Conservation (phyloP, 2,888 invertebrate species). For the Andrena praecox region DNA sequence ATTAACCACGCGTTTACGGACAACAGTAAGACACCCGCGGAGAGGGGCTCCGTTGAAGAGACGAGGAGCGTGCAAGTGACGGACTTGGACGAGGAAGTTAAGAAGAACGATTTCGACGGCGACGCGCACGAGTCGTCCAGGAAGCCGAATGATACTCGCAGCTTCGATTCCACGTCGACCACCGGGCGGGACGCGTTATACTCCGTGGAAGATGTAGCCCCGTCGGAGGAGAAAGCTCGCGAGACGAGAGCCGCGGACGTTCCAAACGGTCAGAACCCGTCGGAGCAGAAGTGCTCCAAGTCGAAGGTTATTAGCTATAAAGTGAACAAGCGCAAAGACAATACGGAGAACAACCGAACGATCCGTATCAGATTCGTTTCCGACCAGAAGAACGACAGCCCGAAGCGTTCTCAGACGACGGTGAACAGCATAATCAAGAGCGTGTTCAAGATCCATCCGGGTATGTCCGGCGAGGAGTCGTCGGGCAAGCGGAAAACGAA, state of each 20-base stretch:
- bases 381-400: slow-evolving; percentile 73
- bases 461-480: slow-evolving; percentile 60
- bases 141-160: slow-evolving; percentile 30
- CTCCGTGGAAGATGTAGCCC: slow-evolving; percentile 15
- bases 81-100: slow-evolving; percentile 74
- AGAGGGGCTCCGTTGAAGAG: slow-evolving; percentile 55
- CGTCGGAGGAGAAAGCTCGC: slow-evolving; percentile 45
- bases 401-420: slow-evolving; percentile 76
- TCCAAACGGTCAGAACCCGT: slow-evolving; percentile 35
- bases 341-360: slow-evolving; percentile 51
- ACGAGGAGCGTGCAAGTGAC: slow-evolving; percentile 70
- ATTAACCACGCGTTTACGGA: slow-evolving; percentile 39
- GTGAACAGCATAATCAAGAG: slow-evolving; percentile 79
- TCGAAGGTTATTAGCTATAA: slow-evolving; percentile 42
- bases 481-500: slow-evolving; percentile 63
- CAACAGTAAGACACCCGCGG: slow-evolving; percentile 38
- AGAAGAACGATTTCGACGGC: slow-evolving; percentile 39
- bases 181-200: slow-evolving; percentile 31
- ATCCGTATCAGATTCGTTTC: slow-evolving; percentile 62
- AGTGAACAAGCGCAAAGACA: slow-evolving; percentile 62
- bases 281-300: slow-evolving; percentile 56
- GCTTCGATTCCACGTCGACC: slow-evolving; percentile 2
- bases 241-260: slow-evolving; percentile 55
- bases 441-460: slow-evolving; percentile 76
- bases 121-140: slow-evolving; percentile 33